These are phyloP conservation scores for Druceiella hillmani DNA, from an alignment of 2,888 invertebrate genomes.

Conservation along the genomic window DNA sequence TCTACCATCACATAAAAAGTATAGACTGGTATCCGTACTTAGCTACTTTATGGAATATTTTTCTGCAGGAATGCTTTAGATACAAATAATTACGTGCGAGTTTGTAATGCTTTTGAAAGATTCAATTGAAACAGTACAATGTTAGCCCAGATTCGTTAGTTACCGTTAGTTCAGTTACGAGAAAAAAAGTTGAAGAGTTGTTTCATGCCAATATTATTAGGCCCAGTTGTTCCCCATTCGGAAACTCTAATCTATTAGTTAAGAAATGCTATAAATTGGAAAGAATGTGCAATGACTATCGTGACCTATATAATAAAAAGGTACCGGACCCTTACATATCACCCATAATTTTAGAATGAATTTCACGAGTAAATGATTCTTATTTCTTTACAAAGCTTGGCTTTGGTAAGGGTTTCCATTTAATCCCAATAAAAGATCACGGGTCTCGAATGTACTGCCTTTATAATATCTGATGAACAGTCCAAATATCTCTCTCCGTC, in stretches of 20 bases:
- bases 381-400: conserved; percentile 16
- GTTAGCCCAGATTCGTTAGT: not conserved
- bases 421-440: no score
- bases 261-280: conserved; percentile 14
- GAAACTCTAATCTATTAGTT: conserved; percentile 15
- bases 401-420: no score
- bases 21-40: no score
- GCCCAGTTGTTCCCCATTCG: conserved; percentile 15
- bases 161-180: conserved; percentile 9
- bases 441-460: no score
- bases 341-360: conserved; percentile 15
- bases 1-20: no score
- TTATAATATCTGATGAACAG: no score
- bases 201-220: conserved; percentile 10
- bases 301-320: conserved; percentile 17
- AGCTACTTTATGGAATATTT: no score
- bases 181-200: conserved; percentile 4
- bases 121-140: conserved; percentile 15
- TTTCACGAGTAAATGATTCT: conserved; percentile 7
- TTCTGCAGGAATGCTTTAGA: no score
- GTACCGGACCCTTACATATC: conserved; percentile 15
- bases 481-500: no score
- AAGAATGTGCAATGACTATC: conserved; percentile 17
- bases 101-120: not conserved
- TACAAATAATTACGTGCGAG: no score